Evolutionary conservation across 1,140 invertebrate species (phyloP).

Genomic region (Tetraneura akinire): DNA sequence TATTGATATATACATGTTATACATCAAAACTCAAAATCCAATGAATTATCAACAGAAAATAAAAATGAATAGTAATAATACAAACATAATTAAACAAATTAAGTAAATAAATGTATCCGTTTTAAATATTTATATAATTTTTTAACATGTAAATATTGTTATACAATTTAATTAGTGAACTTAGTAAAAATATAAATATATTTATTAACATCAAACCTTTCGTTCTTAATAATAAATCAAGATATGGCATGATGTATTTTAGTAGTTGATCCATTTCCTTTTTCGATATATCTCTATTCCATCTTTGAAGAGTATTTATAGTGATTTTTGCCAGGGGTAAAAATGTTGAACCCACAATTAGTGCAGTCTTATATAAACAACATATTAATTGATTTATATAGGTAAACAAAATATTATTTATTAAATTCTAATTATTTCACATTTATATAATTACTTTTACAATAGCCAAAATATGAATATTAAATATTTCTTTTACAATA

Average conservation of each 20-base stretch:
- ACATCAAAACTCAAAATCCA: too few species aligned
- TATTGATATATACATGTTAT: too few species aligned
- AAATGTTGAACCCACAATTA: not conserved
- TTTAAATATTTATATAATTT: too few species aligned
- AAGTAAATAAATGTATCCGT: too few species aligned
- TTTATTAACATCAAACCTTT: conserved; percentile 17
- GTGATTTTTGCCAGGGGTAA: conserved; percentile 3
- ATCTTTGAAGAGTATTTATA: not conserved
- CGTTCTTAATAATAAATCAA: conserved; percentile 21
- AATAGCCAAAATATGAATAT: not conserved
- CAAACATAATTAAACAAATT: too few species aligned
- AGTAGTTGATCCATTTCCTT: conserved; percentile 22
- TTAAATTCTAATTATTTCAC: not conserved
- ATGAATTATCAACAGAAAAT: too few species aligned
- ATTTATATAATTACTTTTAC: conserved; percentile 1
- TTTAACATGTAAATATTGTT: too few species aligned
- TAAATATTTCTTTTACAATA: conserved; percentile 23
- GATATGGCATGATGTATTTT: conserved; percentile 17
- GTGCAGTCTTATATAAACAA: not conserved
- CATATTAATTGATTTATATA: too few species aligned
- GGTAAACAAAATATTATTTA: not conserved
- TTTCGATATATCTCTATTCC: conserved; percentile 16
- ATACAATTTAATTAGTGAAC: too few species aligned
- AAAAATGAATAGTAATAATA: too few species aligned
- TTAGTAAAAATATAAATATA: too few species aligned